Evolutionary conservation across 2,113 vertebrate species (phyloP), one percentile per base, ranked within the genome.

Genomic region (Lophochroa leadbeateri): DNA sequence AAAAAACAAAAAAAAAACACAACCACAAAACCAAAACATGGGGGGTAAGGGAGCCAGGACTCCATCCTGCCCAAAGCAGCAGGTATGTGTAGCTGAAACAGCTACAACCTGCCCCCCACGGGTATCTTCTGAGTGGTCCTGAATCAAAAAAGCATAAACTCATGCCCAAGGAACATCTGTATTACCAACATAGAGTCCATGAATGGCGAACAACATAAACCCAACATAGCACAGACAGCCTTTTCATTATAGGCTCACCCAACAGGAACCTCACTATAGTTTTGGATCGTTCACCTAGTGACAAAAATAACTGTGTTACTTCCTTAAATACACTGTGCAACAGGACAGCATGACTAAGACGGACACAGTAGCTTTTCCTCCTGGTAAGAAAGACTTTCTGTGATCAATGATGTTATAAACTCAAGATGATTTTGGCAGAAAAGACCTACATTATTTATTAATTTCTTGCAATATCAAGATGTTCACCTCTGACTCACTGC

Each of bases 241-340:
- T 24, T 69, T 41, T 20, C n/a, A 19, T 23, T 17, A 33, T 0
- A 35, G 39, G 2, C 49, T 81, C 64, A 27, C 39, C 31, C 72
- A 72, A 60, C 17, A 77, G 63, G 31, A 86, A 55, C 28, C 52
- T 29, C 1, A 0, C 5, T 0, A 3, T 14, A 57, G 44, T 31
- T 93, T 5, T 46, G 49, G 33, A 37, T 68, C 0, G 0, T 35
- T 88, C 70, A 58, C 17, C 57, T 23, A 46, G 29, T 17, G n/a
- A 92, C 75, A 71, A 76, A 85, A 90, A 41, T 60, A 78, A 33
- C 49, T 3, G 15, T 0, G 0, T 11, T 78, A 70, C 49, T 82
- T 82, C 50, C 61, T 53, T 68, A 81, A 63, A 70, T 5, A 47
- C 41, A 39, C 41, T 0, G 0, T 31, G 53, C 5, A 35, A 77